Base-by-base conservation (phyloP, 2,888 invertebrate genomes). In the Watsonalla binaria region DNA sequence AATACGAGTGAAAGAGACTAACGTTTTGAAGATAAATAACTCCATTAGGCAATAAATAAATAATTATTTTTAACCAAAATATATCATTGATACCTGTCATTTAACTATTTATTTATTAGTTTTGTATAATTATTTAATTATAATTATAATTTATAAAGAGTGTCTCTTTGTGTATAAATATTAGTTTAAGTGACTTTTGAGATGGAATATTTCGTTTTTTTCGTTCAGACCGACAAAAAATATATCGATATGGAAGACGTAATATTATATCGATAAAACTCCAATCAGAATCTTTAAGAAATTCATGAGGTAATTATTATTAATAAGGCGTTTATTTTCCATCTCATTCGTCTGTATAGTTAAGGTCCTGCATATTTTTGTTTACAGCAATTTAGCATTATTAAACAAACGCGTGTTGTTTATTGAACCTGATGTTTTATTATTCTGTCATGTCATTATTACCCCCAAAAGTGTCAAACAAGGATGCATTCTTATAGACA, bases 331-430 rank as follows among this genome's bases (percentile, higher is more conserved):
- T 15, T 24, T 34, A 5, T 33, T 14, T 47, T 5, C 42, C n/a
- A 13, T 45, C 13, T 45, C 45, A n/a, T 13, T 13, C 14, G 14
- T 35, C 13, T 34, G 14, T 57, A 62, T 53, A 57, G 53, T 62
- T 66, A 60, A 58, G 62, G 57, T 51, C 60, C 59, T 63, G 63
- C 61, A 66, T 65, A 61, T 65, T 66, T 59, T 61, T 61, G 62
- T 57, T 48, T 35, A 47, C 59, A 65, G 55, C 54, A 59, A 57
- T 54, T 65, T 67, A 69, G 71, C 70, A 74, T 80, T 69, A 78
- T 75, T 70, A 76, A 80, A 78, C 63, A 70, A 72, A 76, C 61
- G 80, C 74, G 84, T 82, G 84, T 80, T 81, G 78, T 82, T 82
- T 70, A 67, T 64, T 57, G 62, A 51, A 70, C 62, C 70, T 59